A percentile compares a stretch with the other conserved stretches of the same genome.
These are phyloP conservation scores for silkworm (Bombyx mori) DNA, from an alignment of 1,140 invertebrate genomes.

Conservation along the genomic window ASM3026992v2 NC_085110.1:12448501-12449000, in stretches of 20 bases:
- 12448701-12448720: slow-evolving; percentile 44
- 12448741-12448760: slow-evolving; percentile 50
- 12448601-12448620: too few species aligned
- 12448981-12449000: too few species aligned
- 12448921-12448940: background rate
- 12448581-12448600: background rate
- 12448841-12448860: slow-evolving; percentile 44
- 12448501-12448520: too few species aligned
- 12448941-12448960: slow-evolving; percentile 1
- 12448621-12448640: too few species aligned
- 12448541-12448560: too few species aligned
- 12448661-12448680: slow-evolving; percentile 19
- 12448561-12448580: background rate
- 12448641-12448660: too few species aligned
- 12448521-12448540: too few species aligned
- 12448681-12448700: slow-evolving; percentile 57
- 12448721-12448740: slow-evolving; percentile 27
- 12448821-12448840: slow-evolving; percentile 54
- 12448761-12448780: slow-evolving; percentile 29
- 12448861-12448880: slow-evolving; percentile 36
- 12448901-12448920: too few species aligned
- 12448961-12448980: too few species aligned
- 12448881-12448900: slow-evolving; percentile 26
- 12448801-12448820: slow-evolving; percentile 62
- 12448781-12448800: slow-evolving; percentile 37